Evolutionary conservation across 2,888 invertebrate species (phyloP), one percentile per base, ranked within the genome.

Genomic region (Synanthedon vespiformis): DNA sequence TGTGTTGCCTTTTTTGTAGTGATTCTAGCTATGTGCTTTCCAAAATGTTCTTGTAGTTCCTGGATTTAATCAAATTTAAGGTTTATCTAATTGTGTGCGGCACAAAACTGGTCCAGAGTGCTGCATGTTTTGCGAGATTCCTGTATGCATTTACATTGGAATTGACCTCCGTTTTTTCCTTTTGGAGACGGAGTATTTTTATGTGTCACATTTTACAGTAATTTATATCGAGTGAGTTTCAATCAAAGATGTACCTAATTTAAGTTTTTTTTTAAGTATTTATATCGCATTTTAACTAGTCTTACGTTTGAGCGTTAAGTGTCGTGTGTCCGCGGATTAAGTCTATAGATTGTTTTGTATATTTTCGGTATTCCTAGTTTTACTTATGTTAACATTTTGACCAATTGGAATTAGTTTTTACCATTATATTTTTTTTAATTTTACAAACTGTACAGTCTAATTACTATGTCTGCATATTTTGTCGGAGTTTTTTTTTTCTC

Each of bases 211-310:
- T 48, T 54, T 41, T 52, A 47, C 51, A 48, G 49, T 40, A 49
- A 52, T 16, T 68, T 76, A 70, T 76, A 77, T 77, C 74, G 83
- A 84, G 85, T 85, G 85, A 85, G 82, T 84, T 84, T 78, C 66
- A 80, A 85, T 84, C 87, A 86, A 87, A 86, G 87, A 87, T 86
- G 78, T 86, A 84, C 79, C 63, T 48, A 44, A 44, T 80, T 83
- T 83, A 85, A 81, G 81, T 84, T 86, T 73, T 73, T 71, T 77
- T 68, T 70, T 85, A 84, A 22, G 84, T 85, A 75, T 82, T 80
- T 82, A 34, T 34, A 84, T 83, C 77, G 83, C 87, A 84, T 86
- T 86, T 87, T 84, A 77, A 74, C 87, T 87, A 87, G 87, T 87
- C 87, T 86, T 86, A 86, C 81, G 80, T 86, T 84, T 74, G 74